Evolutionary conservation across 1,140 invertebrate species (phyloP), one percentile per base, ranked within the genome.

Genomic region (Pissodes strobi): DNA sequence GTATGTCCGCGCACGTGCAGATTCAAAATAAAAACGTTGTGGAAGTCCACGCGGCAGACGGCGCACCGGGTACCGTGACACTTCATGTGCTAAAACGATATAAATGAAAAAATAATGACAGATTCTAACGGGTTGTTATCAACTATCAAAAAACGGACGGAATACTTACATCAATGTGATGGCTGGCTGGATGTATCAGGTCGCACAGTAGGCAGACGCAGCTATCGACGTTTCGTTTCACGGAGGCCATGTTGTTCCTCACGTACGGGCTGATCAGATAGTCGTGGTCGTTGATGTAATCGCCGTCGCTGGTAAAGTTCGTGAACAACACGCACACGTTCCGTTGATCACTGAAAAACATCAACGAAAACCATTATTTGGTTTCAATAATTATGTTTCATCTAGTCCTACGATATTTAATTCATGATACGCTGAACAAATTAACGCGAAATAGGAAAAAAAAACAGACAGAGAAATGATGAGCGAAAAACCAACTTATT

Each of bases 211-310:
- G 19, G 38, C 60, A 63, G 10, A 63, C 21, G 27, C 49, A 53
- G 10, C 30, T 1, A 3, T 23, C 22, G 1, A n/a, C 25, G 2
- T 34, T 10, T 15, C 34, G 10, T 8, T 25, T 10, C 10, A 13
- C 8, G 13, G 13, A 13, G 19, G 41, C 38, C 5, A 68, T 41
- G 5, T 34, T 49, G 23, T 64, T 64, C 37, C 56, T 64, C 13
- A 12, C 21, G 19, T 69, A 69, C 1, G 67, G 67, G n/a, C 15
- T 58, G 4, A 39, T 9, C 8, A 69, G 38, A 52, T 69, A 69
- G 60, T 69, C 67, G 34, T 69, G 67, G 25, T 69, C 67, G 17
- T 66, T 65, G 12, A 69, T 48, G 22, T 66, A 69, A 43, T 56
- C 48, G 15, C 67, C 67, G 1, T 64, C 25, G 6, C 23, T 37